These are phyloP conservation scores for Sebastes fasciatus DNA, from an alignment of 2,113 vertebrate species.

Conservation along the genomic window DNA sequence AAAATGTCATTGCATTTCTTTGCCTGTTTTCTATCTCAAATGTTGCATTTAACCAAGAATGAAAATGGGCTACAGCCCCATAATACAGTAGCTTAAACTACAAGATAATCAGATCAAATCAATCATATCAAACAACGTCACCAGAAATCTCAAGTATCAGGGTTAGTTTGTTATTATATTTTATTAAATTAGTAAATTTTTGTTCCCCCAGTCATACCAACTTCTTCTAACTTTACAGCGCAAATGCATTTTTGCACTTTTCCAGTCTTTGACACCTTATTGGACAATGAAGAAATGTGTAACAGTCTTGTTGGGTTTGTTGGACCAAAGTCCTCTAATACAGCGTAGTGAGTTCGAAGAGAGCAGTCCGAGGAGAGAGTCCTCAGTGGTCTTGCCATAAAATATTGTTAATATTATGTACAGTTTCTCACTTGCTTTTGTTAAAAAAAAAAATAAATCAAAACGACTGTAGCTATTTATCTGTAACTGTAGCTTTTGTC, in stretches of 20 bases:
- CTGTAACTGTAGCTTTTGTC: slow-evolving; percentile 69
- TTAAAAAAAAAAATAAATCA: slow-evolving; percentile 40
- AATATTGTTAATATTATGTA: slow-evolving; percentile 67
- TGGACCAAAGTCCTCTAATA: slow-evolving; percentile 64
- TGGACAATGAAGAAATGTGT: slow-evolving; percentile 68
- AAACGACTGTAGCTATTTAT: slow-evolving; percentile 62
- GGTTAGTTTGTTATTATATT: slow-evolving; percentile 45
- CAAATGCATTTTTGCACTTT: slow-evolving; percentile 68
- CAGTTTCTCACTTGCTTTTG: slow-evolving; percentile 74
- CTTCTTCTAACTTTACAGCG: slow-evolving; percentile 27
- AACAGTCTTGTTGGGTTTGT: slow-evolving; percentile 53
- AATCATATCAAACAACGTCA: slow-evolving; percentile 34
- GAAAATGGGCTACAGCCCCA: slow-evolving; percentile 5
- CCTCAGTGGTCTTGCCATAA: slow-evolving; percentile 60
- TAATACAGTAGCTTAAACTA: slow-evolving; percentile 9
- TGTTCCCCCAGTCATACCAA: slow-evolving; percentile 3
- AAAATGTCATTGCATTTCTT: slow-evolving; percentile 16
- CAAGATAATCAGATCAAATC: slow-evolving; percentile 27
- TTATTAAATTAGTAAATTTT: slow-evolving; percentile 11
- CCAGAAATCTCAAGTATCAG: slow-evolving; percentile 42
- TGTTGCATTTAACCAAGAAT: slow-evolving; percentile 16
- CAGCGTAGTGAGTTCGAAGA: slow-evolving; percentile 29
- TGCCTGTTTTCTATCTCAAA: slow-evolving; percentile 34
- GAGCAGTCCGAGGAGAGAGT: slow-evolving; percentile 22
- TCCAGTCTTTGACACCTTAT: slow-evolving; percentile 61